A percentile compares a stretch with the other conserved stretches of the same genome.
These are phyloP conservation scores for Premnoplex brunnescens DNA, from an alignment of 2,797 vertebrate species.

Conservation along the genomic window DNA sequence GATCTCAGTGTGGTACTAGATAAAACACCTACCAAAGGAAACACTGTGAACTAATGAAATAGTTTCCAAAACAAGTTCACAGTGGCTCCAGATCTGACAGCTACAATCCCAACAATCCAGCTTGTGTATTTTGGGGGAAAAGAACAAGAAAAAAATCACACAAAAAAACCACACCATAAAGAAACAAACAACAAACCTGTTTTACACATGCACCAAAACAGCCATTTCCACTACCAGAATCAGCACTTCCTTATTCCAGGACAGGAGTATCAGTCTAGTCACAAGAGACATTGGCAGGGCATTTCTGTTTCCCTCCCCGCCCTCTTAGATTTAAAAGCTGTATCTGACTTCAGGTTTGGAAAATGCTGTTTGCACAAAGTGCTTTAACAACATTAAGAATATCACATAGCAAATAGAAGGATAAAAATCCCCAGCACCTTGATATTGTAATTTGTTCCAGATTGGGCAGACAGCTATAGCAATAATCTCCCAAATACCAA, in stretches of 20 bases:
- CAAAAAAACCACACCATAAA: no score
- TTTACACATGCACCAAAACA: no score
- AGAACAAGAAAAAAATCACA: no score
- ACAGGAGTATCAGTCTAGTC: no score
- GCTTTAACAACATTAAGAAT: neutral
- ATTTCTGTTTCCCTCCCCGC: no score
- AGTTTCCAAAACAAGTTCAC: neutral
- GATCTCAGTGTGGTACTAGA: neutral
- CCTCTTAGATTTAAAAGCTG: neutral
- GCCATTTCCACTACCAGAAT: no score
- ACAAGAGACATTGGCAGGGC: no score
- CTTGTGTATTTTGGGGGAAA: neutral
- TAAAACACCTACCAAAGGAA: neutral
- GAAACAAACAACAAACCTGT: no score
- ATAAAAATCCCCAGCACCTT: neutral
- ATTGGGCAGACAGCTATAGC: neutral
- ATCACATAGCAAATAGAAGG: neutral
- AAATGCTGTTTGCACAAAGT: neutral
- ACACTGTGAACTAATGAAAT: neutral
- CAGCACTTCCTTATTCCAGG: no score
- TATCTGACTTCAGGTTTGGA: neutral
- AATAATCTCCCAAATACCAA: neutral
- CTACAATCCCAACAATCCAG: neutral
- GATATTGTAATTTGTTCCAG: neutral
- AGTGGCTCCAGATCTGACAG: neutral